Evolutionary conservation across 92 coral and sea anemone species (phyloP), one percentile per base, ranked within the genome.

Genomic region (Bergia puertoricense): DNA sequence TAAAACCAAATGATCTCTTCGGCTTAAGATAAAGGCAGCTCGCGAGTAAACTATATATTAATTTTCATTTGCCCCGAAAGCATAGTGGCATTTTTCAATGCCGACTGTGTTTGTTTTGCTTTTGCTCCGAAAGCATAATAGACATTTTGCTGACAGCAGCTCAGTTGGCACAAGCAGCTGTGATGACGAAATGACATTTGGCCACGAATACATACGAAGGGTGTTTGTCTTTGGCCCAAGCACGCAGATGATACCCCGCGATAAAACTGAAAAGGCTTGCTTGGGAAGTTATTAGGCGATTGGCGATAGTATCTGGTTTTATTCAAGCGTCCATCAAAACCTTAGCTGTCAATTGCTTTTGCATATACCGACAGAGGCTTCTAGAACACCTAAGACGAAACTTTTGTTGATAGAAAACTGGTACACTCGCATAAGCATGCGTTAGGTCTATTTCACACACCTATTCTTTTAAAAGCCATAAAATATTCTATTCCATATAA

Each of bases 221-320:
- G 88, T 85, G 93, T 92, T 93, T 90, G 92, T 88, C 73, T 86
- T 71, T 78, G 82, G 88, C 89, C 88, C 86, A 86, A 81, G 81
- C 82, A 79, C 81, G 56, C 96, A 93, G 98, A 95, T 95, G 96
- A 93, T 85, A 87, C 77, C 72, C 86, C 78, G 82, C 83, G 98
- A 95, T 93, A 91, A 92, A 90, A 77, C 77, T 77, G 71, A 88
- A 91, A 84, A 82, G 88, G 78, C 76, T 77, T 83, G 82, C 81
- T 80, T 46, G 89, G 76, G 93, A 85, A 78, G 92, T 91, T 89
- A 89, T 90, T 88, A 85, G 57, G 38, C 65, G 89, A 88, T 88
- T 67, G 81, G 54, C 37, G 72, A 71, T 87, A 43, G 78, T 62
- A 86, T 59, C 86, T 62, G 81, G 74, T 82, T 73, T 73, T 51